Base-by-base conservation (phyloP, 1,140 invertebrate genomes). In the Pinna nobilis region DNA sequence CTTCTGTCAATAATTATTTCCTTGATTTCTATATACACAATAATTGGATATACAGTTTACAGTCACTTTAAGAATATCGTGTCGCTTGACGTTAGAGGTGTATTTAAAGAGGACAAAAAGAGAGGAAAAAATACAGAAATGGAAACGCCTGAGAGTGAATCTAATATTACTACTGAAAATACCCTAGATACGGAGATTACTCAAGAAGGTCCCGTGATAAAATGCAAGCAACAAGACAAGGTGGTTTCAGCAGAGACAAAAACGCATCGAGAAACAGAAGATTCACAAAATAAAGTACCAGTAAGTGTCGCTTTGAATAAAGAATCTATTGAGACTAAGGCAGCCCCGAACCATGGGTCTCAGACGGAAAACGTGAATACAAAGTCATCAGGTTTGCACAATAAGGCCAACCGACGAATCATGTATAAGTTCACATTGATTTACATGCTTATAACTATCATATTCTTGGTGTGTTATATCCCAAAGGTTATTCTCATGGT, bases 401-500 rank as follows among this genome's bases (percentile, higher is more conserved):
- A 49, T n/a, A 49, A 33, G n/a, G 25, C 13, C n/a, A 44, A 37
- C 3, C n/a, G 18, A 13, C 41, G 18, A 33, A 30, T 41, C 18
- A 57, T 32, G 4, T 15, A 39, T 20, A 61, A 70, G 41, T 50
- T 70, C 4, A 55, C 66, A 23, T 30, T 53, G 11, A 55, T 60
- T 35, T 70, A 57, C 25, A 44, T 75, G 53, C 20, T 70, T 4
- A 69, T 65, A 7, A 75, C 66, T 0, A 28, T 66, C 0, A 33
- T 66, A 23, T 72, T 72, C 20, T n/a, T 72, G 18, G 32, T 72
- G 9, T 72, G 51, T 47, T 72, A 72, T 35, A 50, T 65, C n/a
- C 73, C 61, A 32, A 70, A 75, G 18, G 57, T 68, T 7, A 23
- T 59, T 20, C 23, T 66, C 18, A 44, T 61, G 20, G 13, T 65